Evolutionary conservation across 2,888 invertebrate species (phyloP), one percentile per base, ranked within the genome.

Genomic region (Sthenelais limicola): DNA sequence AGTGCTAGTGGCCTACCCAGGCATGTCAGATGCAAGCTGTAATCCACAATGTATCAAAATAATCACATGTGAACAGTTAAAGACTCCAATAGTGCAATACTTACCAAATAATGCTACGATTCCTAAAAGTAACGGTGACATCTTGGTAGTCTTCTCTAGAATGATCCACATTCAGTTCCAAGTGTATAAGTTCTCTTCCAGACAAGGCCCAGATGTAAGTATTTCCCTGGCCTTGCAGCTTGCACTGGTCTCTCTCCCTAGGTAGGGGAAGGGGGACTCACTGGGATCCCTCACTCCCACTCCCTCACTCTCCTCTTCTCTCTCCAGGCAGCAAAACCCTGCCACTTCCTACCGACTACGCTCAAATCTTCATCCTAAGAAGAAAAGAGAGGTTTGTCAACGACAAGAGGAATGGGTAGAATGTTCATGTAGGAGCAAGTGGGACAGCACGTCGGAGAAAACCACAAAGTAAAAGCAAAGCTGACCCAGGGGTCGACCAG

Each of bases 391-490:
- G 62, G 62, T 62, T 62, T 38, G 21, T 38, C 28, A 18, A n/a
- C 12, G 62, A 26, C 21, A 26, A 21, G 3, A 12, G 38, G n/a
- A n/a, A n/a, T n/a, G n/a, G n/a, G n/a, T n/a, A n/a, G n/a, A n/a
- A n/a, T n/a, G n/a, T n/a, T n/a, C n/a, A n/a, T n/a, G n/a, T n/a
- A n/a, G n/a, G n/a, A n/a, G n/a, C n/a, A n/a, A n/a, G n/a, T n/a
- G n/a, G n/a, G n/a, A n/a, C n/a, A n/a, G n/a, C n/a, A n/a, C n/a
- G 62, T 35, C 38, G 62, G 38, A 62, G 62, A 38, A 56, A 62
- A 62, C 62, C 62, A 43, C 62, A 62, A 52, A 62, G 62, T 62
- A 62, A 62, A n/a, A 62, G 62, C 62, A 38, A 62, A 24, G 35
- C 62, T 62, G 62, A 62, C 62, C 62, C 62, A 35, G 26, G 62